phyloP scores from a whole-genome alignment of 64 coral and sea anemone species.

The Porites lutea region DNA sequence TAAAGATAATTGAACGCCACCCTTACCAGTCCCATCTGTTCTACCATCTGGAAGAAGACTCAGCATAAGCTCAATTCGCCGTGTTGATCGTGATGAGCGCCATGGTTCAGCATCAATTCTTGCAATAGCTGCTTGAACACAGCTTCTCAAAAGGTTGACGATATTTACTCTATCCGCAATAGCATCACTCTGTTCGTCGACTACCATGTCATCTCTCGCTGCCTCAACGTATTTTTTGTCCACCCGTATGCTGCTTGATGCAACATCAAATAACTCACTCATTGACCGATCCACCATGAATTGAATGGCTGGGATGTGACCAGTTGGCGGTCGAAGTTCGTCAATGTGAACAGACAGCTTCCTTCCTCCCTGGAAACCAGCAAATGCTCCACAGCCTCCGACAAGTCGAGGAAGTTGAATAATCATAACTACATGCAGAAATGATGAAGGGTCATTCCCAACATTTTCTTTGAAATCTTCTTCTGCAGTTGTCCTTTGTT shows the following conservation, averaged over 20 bases:
- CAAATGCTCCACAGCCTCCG: slow-evolving; percentile 75
- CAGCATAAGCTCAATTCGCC: slow-evolving; percentile 68
- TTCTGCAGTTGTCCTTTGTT: slow-evolving; percentile 58
- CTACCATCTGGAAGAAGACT: slow-evolving; percentile 51
- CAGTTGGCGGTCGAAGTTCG: slow-evolving; percentile 71
- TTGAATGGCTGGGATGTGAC: slow-evolving; percentile 73
- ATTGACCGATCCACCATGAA: slow-evolving; percentile 63
- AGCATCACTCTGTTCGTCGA: slow-evolving; percentile 6
- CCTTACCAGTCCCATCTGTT: slow-evolving; percentile 19
- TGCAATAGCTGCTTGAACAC: slow-evolving; percentile 68
- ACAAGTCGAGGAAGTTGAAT: slow-evolving; percentile 68
- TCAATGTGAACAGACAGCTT: slow-evolving; percentile 77
- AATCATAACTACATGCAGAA: slow-evolving; percentile 66
- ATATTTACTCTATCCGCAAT: background rate
- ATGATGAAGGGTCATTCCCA: background rate
- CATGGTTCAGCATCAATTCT: slow-evolving; percentile 58
- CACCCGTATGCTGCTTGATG: background rate
- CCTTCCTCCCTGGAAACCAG: slow-evolving; percentile 82
- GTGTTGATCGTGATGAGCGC: slow-evolving; percentile 44
- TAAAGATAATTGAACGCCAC: too few relatives aligned
- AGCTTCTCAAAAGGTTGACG: slow-evolving; percentile 41
- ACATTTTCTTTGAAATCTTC: slow-evolving; percentile 56
- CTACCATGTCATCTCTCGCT: slow-evolving; percentile 23
- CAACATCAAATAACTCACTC: slow-evolving; percentile 70
- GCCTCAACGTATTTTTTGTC: too few relatives aligned